Evolutionary conservation across 1,140 invertebrate genomes (phyloP), one percentile per base, ranked within the genome.

Genomic region (Lepidostoma basale): DNA sequence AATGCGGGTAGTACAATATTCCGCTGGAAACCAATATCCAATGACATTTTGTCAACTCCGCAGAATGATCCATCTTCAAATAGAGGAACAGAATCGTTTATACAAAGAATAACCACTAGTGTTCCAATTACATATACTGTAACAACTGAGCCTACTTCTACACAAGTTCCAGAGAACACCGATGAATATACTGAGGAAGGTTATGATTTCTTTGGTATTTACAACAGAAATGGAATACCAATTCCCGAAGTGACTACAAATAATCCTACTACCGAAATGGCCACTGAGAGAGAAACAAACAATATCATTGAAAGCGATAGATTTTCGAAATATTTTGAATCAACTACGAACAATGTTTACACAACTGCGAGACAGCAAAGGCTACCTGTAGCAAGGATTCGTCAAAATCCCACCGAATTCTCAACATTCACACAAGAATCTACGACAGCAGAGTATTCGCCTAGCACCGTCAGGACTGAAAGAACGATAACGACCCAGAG

Each of bases 21-120:
- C 75, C 80, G 81, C 76, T 83, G 79, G 67, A 83, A 83, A 76
- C 80, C 82, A 30, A 81, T 83, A 59, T 78, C 81, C 62, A 79
- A 83, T 76, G 77, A 73, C 47, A 47, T 73, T n/a, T 52, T 72
- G 30, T 42, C 62, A 10, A 64, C 28, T 22, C 63, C 69, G 26
- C 64, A 49, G 6, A 42, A 59, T 26, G 44, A 40, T 10, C 4
- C 25, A 39, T 14, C 30, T 4, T 30, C 10, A 63, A 67, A 75
- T 60, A 76, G 78, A 77, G 76, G 78, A 62, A 76, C 78, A 76
- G 76, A 78, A 65, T 76, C 81, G 30, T 81, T 81, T 71, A 80
- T 84, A 54, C 73, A 79, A 68, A 81, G 77, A 76, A 73, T 84
- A 49, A 80, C 79, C 40, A 76, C 78, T 16, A 77, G 75, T 18